Conservation (phyloP, 2,797 vertebrate species). For the Mormyrus proboscirostris region DNA sequence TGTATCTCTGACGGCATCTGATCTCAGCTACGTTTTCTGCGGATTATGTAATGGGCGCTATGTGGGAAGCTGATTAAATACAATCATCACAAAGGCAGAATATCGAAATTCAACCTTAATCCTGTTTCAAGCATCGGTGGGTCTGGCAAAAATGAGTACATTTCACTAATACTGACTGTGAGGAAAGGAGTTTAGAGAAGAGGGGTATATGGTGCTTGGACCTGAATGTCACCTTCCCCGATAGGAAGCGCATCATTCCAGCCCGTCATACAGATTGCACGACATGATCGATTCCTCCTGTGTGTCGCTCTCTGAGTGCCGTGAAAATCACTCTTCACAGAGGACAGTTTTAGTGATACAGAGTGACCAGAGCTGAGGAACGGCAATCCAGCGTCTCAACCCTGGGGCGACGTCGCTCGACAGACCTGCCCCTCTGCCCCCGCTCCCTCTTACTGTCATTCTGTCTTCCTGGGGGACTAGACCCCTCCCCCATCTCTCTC, state of each 20-base stretch:
- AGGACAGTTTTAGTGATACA: not conserved
- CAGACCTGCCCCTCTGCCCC: not conserved
- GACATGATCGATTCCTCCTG: not conserved
- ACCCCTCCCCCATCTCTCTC: not conserved
- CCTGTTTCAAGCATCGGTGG: not conserved
- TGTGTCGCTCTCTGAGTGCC: slow-evolving; percentile 25
- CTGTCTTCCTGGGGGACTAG: not conserved
- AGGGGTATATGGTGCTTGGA: not conserved
- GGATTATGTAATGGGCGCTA: not conserved
- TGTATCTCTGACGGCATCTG: not conserved
- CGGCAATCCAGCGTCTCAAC: not conserved
- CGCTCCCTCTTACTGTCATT: not conserved
- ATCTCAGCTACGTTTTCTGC: not conserved
- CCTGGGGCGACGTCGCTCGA: not conserved
- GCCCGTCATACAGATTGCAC: not conserved
- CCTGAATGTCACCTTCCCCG: slow-evolving; percentile 16
- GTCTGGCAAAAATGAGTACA: not conserved
- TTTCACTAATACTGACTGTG: not conserved
- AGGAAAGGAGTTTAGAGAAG: not conserved
- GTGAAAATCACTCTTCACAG: slow-evolving; percentile 26
- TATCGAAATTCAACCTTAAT: not conserved
- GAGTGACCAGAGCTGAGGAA: not conserved
- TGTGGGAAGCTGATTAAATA: slow-evolving; percentile 1
- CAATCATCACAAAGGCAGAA: not conserved
- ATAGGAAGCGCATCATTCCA: not conserved